Evolutionary conservation across 1,140 invertebrate species (phyloP), one percentile per base, ranked within the genome.

Genomic region (Aphidius ervi): DNA sequence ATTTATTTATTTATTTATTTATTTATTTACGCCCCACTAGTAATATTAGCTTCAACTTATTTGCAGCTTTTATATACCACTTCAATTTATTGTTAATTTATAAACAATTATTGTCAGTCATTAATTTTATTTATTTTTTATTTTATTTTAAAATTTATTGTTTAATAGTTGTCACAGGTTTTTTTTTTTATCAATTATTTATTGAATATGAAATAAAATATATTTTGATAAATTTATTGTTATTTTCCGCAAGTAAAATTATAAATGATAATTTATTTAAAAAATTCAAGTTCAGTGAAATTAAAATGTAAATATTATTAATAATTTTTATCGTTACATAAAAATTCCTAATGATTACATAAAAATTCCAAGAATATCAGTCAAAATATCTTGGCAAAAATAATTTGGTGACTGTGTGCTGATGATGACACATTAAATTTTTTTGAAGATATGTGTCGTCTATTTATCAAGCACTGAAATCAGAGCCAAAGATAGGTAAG

Each of bases 401-500:
- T 3, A 31, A 4, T 31, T 31, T 31, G 23, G 23, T 31, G 23
- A 31, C 23, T 31, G 2, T 3, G 23, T 31, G 23, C 23, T 31
- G 1, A 31, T 31, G 4, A 31, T 4, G 4, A 31, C 23, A 31
- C 23, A 31, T 4, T 31, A 31, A 31, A 3, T 56, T 49, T 43
- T 55, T 41, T 41, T 16, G 16, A 16, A 16, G 16, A 16, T 16
- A 16, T 16, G 16, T 16, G 16, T 16, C 16, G 16, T 16, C 16
- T 16, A 16, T 16, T 16, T 16, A 20, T 40, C 31, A 58, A 42
- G 9, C 5, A 46, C 43, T 46, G 6, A 10, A 57, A 56, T 56
- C 53, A 74, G 72, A 65, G 68, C 20, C 16, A 74, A 42, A 0
- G 69, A 1, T 1, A 72, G 16, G 61, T 64, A 74, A 9, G 73